These are phyloP conservation scores for Onychorhynchus coronatus DNA, from an alignment of 2,113 vertebrate species.

Conservation along the genomic window DNA sequence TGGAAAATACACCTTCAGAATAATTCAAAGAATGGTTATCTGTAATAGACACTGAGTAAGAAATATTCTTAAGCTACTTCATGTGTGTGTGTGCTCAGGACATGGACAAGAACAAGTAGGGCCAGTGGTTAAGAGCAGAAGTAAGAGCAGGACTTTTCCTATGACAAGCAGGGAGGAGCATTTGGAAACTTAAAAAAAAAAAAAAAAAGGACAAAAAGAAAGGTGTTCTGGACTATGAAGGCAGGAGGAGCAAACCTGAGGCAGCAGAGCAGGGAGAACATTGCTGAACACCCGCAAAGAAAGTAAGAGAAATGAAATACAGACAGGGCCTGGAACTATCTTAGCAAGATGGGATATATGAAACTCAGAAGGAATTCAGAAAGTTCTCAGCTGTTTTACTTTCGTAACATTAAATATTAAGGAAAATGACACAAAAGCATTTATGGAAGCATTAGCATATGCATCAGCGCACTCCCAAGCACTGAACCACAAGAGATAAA, in stretches of 20 bases:
- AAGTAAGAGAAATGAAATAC: not conserved
- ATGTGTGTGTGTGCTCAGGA: not conserved
- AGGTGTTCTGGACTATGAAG: not conserved
- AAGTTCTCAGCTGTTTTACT: not conserved
- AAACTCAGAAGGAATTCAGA: not conserved
- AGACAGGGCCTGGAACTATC: not conserved
- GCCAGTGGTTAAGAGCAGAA: not conserved
- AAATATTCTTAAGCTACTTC: not conserved
- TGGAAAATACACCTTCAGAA: not conserved
- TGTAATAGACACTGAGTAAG: not conserved
- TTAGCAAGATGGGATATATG: not conserved
- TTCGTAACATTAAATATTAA: not conserved
- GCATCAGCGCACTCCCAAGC: not conserved
- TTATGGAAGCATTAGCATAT: not conserved
- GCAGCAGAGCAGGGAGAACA: not conserved
- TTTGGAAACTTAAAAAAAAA: not conserved
- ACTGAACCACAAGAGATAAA: not conserved
- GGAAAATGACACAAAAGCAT: not conserved
- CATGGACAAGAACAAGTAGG: not conserved
- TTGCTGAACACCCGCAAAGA: not conserved
- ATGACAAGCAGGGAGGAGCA: not conserved
- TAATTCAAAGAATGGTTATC: not conserved
- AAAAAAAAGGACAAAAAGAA: not conserved
- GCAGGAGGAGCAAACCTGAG: not conserved
- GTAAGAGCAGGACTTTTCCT: not conserved